phyloP scores from a whole-genome alignment of 2,113 vertebrate species.

The Eulemur rufifrons region DNA sequence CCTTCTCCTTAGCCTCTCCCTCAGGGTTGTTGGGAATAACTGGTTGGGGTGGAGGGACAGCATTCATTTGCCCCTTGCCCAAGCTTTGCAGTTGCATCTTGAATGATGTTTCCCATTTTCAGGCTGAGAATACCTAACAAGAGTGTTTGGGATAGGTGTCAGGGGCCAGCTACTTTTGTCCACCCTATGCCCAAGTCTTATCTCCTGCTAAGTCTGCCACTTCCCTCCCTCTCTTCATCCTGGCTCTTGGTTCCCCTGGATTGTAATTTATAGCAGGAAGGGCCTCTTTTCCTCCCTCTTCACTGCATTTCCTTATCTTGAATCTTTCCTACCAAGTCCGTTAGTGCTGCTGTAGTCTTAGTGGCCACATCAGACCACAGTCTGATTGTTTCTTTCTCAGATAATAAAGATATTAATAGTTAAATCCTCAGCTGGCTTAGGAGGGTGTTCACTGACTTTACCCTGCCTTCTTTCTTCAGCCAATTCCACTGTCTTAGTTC shows the following conservation, averaged over 20 bases:
- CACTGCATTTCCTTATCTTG: neutral
- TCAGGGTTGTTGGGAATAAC: neutral
- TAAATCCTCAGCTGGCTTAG: neutral
- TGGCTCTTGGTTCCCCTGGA: neutral
- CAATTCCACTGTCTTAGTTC: neutral
- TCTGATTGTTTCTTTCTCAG: neutral
- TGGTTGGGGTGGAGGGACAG: neutral
- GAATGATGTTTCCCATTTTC: neutral
- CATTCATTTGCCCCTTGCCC: neutral
- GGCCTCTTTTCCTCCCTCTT: neutral
- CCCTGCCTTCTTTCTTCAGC: neutral
- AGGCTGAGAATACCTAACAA: neutral
- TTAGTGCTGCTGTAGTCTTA: neutral
- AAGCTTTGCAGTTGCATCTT: neutral
- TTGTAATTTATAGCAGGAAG: neutral
- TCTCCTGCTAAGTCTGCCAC: neutral
- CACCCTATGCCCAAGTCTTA: neutral
- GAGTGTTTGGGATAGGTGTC: neutral
- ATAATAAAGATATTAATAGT: neutral
- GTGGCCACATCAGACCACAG: neutral
- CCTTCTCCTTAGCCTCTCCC: neutral
- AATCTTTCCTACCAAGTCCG: neutral
- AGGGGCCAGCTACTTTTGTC: neutral
- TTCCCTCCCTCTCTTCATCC: neutral
- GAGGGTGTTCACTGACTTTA: neutral